Evolutionary conservation across 2,797 vertebrate genomes (phyloP).

Genomic region (Dicrostonyx torquatus): DNA sequence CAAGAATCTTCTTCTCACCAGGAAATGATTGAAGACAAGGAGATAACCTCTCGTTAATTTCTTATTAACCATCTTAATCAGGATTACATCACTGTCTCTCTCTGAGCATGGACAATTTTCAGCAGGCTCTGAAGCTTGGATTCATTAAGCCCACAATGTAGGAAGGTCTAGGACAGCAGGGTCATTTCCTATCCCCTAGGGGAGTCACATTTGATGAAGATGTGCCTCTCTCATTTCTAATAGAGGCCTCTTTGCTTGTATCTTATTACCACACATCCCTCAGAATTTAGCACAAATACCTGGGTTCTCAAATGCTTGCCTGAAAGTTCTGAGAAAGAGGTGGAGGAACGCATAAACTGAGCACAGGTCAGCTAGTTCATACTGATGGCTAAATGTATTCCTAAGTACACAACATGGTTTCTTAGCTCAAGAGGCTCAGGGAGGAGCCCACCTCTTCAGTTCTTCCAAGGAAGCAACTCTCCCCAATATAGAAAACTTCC

Average conservation of each 20-base stretch:
- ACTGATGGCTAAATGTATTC: neutral
- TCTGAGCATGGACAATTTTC: slow-evolving; percentile 32
- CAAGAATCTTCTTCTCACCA: slow-evolving; percentile 72
- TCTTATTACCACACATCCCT: slow-evolving; percentile 1
- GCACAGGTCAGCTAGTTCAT: neutral
- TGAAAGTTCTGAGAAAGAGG: neutral
- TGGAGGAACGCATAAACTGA: neutral
- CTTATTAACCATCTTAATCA: slow-evolving; percentile 79
- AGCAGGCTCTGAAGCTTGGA: slow-evolving; percentile 52
- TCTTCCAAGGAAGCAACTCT: neutral
- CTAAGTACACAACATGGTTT: no score
- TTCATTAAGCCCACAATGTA: slow-evolving; percentile 62
- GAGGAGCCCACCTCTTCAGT: neutral
- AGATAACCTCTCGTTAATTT: slow-evolving; percentile 78
- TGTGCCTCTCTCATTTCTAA: neutral
- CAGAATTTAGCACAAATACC: slow-evolving; percentile 7
- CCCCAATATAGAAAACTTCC: neutral
- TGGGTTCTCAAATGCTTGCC: neutral
- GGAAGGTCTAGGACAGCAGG: slow-evolving; percentile 44
- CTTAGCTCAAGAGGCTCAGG: accelerated
- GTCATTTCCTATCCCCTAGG: neutral
- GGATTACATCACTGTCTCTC: slow-evolving; percentile 70
- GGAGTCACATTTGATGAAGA: slow-evolving; percentile 21
- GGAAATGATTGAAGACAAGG: slow-evolving; percentile 79
- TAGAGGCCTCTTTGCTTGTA: neutral